Conservation (phyloP, 2,797 vertebrate genomes). For the Adrianichthys oophorus region DNA sequence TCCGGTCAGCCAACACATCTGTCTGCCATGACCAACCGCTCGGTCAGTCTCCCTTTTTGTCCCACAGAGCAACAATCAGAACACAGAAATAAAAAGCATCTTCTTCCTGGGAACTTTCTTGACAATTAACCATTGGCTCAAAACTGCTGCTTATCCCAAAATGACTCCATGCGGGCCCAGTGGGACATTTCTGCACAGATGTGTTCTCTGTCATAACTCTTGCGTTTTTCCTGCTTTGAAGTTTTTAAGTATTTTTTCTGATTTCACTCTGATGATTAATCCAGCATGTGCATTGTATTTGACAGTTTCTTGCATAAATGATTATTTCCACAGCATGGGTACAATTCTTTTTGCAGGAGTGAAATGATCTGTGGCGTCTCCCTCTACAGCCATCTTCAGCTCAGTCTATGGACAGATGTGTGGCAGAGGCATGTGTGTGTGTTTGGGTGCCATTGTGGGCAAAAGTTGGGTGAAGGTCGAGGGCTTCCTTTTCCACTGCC, state of each 20-base stretch:
- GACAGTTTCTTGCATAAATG: too few relatives aligned
- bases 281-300: too few relatives aligned
- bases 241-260: background rate
- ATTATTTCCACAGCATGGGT: too few relatives aligned
- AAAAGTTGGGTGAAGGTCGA: constrained; percentile 52
- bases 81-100: too few relatives aligned
- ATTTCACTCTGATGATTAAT: background rate
- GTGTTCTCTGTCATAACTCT: background rate
- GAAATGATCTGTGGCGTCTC: background rate
- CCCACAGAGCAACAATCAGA: background rate
- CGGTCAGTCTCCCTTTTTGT: background rate
- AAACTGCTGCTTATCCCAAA: background rate
- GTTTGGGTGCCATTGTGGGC: constrained; percentile 31
- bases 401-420: background rate
- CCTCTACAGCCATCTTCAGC: background rate
- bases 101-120: background rate
- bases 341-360: too few relatives aligned
- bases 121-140: background rate
- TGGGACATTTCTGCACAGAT: background rate
- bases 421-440: background rate
- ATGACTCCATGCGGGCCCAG: background rate
- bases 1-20: background rate
- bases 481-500: constrained; percentile 57
- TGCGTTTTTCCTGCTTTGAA: background rate
- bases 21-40: too few relatives aligned